A percentile compares a stretch with the other conserved stretches of the same genome.
Evolutionary conservation across 2,113 vertebrate species (phyloP).

Genomic region (Brachyhypopomus gauderio): DNA sequence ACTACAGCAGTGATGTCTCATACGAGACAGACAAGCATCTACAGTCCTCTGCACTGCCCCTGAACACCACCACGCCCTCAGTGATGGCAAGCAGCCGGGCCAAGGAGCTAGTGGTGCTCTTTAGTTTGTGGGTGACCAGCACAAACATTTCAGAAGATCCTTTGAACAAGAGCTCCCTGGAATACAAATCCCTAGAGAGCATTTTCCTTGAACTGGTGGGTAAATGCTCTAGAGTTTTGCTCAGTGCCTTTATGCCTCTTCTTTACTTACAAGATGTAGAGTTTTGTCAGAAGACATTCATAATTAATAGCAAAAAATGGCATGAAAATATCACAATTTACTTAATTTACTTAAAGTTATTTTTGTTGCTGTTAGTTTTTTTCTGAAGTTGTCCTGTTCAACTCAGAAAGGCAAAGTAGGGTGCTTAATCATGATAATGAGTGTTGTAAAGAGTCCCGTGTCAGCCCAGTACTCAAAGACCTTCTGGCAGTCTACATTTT

Average conservation of each 20-base stretch:
- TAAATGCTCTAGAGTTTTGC: slow-evolving; percentile 69
- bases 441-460: not conserved
- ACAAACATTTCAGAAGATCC: slow-evolving; percentile 89
- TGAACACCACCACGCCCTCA: slow-evolving; percentile 73
- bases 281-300: not conserved
- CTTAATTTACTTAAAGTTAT: not conserved
- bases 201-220: slow-evolving; percentile 91
- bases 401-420: not conserved
- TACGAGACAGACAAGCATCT: slow-evolving; percentile 58
- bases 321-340: not conserved
- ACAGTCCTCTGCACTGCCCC: slow-evolving; percentile 69
- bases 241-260: slow-evolving; percentile 62
- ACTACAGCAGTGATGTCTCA: slow-evolving; percentile 64
- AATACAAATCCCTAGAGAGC: slow-evolving; percentile 89
- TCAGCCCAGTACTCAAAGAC: not conserved
- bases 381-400: not conserved
- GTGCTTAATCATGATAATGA: too few relatives aligned
- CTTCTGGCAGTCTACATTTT: not conserved
- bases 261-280: slow-evolving; percentile 56
- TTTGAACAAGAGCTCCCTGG: slow-evolving; percentile 89
- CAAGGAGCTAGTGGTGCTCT: slow-evolving; percentile 91
- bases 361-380: not conserved
- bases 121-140: slow-evolving; percentile 92
- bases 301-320: not conserved
- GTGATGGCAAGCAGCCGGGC: slow-evolving; percentile 70